phyloP scores from a whole-genome alignment of 2,888 invertebrate genomes.

The Calliscelio sp. region DNA sequence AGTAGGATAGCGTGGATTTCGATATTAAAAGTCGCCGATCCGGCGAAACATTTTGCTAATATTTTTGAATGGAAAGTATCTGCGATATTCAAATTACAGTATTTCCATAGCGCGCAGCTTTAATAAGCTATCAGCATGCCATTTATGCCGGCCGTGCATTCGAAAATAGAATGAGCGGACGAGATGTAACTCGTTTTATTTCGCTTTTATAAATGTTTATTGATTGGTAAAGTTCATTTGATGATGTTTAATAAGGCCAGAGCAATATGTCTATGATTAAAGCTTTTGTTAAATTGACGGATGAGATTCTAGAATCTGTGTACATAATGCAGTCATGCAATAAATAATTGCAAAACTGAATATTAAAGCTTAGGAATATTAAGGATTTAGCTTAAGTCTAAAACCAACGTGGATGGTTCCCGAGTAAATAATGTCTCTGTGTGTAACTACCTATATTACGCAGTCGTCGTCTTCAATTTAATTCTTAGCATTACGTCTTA shows the following conservation, averaged over 20 bases:
- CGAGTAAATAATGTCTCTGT: conserved; percentile 42
- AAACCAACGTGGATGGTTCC: conserved; percentile 27
- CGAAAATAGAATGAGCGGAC: conserved; percentile 52
- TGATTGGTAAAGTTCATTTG: conserved; percentile 48
- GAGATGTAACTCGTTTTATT: conserved; percentile 58
- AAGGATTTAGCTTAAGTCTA: conserved; percentile 39
- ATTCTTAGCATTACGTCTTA: conserved; percentile 40
- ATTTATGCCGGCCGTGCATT: conserved; percentile 45
- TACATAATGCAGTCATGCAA: conserved; percentile 14
- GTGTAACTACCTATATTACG: conserved; percentile 31
- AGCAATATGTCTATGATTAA: conserved; percentile 14
- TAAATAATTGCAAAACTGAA: conserved; percentile 46
- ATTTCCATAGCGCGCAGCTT: conserved; percentile 47
- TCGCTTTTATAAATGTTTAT: conserved; percentile 61
- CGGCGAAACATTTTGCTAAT: conserved; percentile 57
- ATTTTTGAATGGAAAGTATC: conserved; percentile 58
- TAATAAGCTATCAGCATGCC: conserved; percentile 59
- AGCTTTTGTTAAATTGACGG: conserved; percentile 12
- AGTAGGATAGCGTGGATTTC: conserved; percentile 39
- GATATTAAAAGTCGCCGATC: conserved; percentile 60
- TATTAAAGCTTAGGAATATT: conserved; percentile 49
- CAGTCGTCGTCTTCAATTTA: conserved; percentile 24
- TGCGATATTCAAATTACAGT: conserved; percentile 57
- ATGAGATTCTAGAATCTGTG: neutral
- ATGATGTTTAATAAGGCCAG: conserved; percentile 34